Evolutionary conservation across 2,888 invertebrate species (phyloP), one percentile per base, ranked within the genome.

Genomic region (Serripes groenlandicus): DNA sequence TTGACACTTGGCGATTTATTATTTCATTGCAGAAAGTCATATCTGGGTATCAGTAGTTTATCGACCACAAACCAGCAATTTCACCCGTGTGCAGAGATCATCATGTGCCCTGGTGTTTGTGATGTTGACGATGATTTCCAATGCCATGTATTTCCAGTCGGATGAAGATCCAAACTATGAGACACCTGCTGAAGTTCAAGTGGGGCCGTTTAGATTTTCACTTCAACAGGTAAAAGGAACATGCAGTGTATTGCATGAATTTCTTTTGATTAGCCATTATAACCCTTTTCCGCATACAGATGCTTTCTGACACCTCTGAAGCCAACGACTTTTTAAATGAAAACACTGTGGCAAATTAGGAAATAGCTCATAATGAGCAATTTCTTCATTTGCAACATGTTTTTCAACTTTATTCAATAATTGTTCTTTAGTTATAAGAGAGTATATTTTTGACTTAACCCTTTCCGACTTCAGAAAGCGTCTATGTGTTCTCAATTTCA

Each of bases 11-110:
- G 21, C 21, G 15, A 21, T 5, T 21, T 49, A 49, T 5, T 60
- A 18, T 64, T 35, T 15, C 37, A 7, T 52, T 54, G 32, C 74
- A 84, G 89, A 90, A 11, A 89, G 85, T 32, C 90, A 90, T 62
- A 83, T 90, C 30, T 90, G 90, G 90, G 68, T 90, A 11, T 88
- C 90, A 3, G 87, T 90, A 0, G 83, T 86, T 15, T 90, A 87
- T 71, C 75, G 90, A 37, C 90, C 90, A 32, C 79, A 81, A 18
- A 84, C 81, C 52, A 90, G 90, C 58, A 83, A 83, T 66, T 90
- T 88, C 58, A 88, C 88, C 3, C 74, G 90, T 34, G 77, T 81
- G 18, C 90, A 90, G 62, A 76, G 90, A 15, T 86, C 88, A 2
- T 81, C 89, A 0, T 89, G 88, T 23, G 86, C 87, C 23, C 66